Evolutionary conservation across 1,140 invertebrate genomes (phyloP).

Genomic region (Heliconius nattereri): DNA sequence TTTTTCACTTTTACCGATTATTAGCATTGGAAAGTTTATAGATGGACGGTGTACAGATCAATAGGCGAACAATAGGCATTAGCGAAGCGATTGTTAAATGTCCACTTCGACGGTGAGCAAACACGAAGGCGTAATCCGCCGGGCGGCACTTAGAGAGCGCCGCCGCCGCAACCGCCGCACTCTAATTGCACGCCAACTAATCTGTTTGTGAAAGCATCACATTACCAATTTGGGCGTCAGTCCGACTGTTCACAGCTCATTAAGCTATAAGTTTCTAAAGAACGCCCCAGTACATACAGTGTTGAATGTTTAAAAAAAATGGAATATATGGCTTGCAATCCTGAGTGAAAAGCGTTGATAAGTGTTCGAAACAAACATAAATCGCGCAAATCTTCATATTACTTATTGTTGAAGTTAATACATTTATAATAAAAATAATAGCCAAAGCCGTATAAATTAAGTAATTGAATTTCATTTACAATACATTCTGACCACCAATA

Average conservation of each 20-base stretch:
- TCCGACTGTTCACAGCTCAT: constrained; percentile 33
- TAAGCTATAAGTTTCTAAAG: constrained; percentile 35
- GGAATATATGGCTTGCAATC: too few species aligned
- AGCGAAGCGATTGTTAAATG: constrained; percentile 67
- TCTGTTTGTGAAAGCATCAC: constrained; percentile 72
- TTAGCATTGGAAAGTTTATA: neutral
- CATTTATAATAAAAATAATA: neutral
- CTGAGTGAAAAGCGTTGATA: too few species aligned
- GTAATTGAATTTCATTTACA: constrained; percentile 1
- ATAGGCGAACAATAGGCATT: constrained; percentile 66
- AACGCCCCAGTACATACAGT: constrained; percentile 11
- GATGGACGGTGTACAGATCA: constrained; percentile 63
- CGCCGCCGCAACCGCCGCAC: constrained; percentile 68
- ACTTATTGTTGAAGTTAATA: neutral
- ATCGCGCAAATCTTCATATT: neutral
- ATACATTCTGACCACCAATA: constrained; percentile 32
- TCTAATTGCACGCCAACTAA: constrained; percentile 76
- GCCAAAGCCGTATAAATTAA: neutral
- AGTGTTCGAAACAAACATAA: too few species aligned
- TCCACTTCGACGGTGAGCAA: constrained; percentile 70
- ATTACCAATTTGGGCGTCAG: constrained; percentile 58
- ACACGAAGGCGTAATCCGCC: constrained; percentile 76
- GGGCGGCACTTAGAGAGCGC: constrained; percentile 72
- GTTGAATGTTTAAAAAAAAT: too few species aligned
- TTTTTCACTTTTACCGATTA: neutral